A percentile compares a stretch with the other conserved stretches of the same genome.
These are phyloP conservation scores for Nebria ingens DNA, from an alignment of 1,140 invertebrate genomes.

Conservation along the genomic window DNA sequence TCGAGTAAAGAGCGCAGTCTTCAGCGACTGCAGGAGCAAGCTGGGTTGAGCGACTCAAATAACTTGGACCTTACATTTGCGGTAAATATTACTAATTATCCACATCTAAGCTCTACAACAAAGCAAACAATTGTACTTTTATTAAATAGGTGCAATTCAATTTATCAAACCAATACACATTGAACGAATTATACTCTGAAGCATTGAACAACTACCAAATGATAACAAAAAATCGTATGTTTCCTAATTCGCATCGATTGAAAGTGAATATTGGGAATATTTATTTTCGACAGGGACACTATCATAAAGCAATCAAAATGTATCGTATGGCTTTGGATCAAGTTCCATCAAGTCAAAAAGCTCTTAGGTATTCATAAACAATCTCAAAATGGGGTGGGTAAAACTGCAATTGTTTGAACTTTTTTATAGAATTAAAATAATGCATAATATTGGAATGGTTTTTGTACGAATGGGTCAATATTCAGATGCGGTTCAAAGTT, in stretches of 20 bases:
- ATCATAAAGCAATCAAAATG: conserved; percentile 92
- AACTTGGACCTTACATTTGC: conserved; percentile 92
- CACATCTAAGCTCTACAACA: conserved; percentile 10
- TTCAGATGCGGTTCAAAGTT: conserved; percentile 88
- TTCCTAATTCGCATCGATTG: conserved; percentile 78
- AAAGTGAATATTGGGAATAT: conserved; percentile 99
- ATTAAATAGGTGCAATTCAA: conserved; percentile 76
- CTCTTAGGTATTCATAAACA: conserved; percentile 57
- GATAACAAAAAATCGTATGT: conserved; percentile 75
- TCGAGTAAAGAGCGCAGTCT: conserved; percentile 82
- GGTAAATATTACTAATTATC: conserved; percentile 41
- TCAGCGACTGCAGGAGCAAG: conserved; percentile 84
- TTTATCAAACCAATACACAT: conserved; percentile 84
- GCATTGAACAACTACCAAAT: conserved; percentile 91
- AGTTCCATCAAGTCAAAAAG: conserved; percentile 83
- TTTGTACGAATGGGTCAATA: conserved; percentile 95
- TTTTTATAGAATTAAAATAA: conserved; percentile 79
- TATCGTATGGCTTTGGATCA: conserved; percentile 96
- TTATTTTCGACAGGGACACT: conserved; percentile 89
- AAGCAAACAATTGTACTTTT: conserved; percentile 13
- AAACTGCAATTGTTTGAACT: background rate
- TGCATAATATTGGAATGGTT: conserved; percentile 95
- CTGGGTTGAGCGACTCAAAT: conserved; percentile 72
- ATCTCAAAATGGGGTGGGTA: background rate
- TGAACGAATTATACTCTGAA: conserved; percentile 91